Percentiles rank a stretch among this genome's conserved stretches.
phyloP scores from a whole-genome alignment of 2,888 invertebrate genomes.

The Candidula unifasciata region DNA sequence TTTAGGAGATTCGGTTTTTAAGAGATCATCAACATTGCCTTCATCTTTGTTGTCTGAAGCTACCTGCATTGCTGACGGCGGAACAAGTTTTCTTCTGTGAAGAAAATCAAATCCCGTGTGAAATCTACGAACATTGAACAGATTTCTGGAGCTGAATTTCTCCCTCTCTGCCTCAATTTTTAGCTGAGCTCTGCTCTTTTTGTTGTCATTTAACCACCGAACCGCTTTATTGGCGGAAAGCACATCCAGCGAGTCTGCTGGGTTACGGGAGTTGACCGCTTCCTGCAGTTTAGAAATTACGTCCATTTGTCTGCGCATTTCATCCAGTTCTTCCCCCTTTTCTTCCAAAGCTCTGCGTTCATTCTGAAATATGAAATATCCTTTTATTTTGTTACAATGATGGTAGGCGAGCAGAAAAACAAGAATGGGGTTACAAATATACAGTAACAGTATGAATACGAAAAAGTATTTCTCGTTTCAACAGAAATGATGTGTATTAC shows the following conservation, averaged over 20 bases:
- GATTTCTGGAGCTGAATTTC: constrained; percentile 51
- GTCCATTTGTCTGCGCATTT: constrained; percentile 45
- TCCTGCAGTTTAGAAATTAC: constrained; percentile 48
- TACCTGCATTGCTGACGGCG: neutral
- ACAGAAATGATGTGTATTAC: no score
- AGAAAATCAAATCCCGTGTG: neutral
- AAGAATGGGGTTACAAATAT: no score
- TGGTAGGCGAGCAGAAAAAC: neutral
- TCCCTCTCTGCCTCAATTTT: constrained; percentile 50
- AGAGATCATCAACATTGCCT: neutral
- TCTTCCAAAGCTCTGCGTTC: constrained; percentile 30
- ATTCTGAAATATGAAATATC: neutral
- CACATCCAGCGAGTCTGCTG: neutral
- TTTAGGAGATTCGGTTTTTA: neutral
- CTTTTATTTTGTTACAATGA: neutral
- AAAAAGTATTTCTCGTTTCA: no score
- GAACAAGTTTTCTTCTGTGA: neutral
- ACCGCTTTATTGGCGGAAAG: neutral
- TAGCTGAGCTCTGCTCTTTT: constrained; percentile 24
- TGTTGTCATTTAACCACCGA: neutral
- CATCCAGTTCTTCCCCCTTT: constrained; percentile 49
- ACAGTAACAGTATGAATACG: no score
- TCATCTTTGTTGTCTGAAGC: constrained; percentile 3
- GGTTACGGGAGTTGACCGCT: constrained; percentile 45
- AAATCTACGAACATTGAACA: constrained; percentile 48